Base-by-base conservation (phyloP, 2,797 vertebrate genomes). In the Lophius americanus region DNA sequence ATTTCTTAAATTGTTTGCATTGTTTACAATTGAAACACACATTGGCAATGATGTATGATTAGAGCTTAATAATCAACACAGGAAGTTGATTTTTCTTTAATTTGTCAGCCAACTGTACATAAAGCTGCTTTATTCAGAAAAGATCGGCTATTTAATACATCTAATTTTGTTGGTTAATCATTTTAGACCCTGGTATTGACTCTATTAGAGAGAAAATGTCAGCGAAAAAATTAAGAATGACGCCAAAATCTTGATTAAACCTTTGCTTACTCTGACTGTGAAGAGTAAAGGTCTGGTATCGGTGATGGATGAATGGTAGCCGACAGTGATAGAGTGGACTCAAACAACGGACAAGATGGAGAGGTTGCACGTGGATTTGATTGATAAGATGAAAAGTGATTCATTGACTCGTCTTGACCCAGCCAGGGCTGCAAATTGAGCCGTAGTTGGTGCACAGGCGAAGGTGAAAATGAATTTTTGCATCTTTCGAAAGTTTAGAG, bases 361-460 rank as follows among this genome's bases (percentile, higher is more conserved):
- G 83, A 76, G 82, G 81, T 65, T 82, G 67, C 13, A 37, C 69
- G 49, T 53, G 72, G 77, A 82, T 78, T 73, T 91, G 88, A 92
- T 86, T 91, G 88, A 92, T 91, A 88, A 71, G 82, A 83, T 81
- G 79, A 84, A 88, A 88, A 85, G 85, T 84, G 85, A 92, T 88
- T 88, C 76, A 92, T 88, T 61, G 81, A 79, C 77, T 86, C 76
- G 44, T 82, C 84, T 84, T 81, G 75, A 87, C 88, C 79, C 70
- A 58, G 78, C 48, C 32, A 72, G 64, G 71, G 76, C 73, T 58
- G 66, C 70, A 80, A 69, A 87, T 83, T 68, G 79, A 85, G 85
- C 85, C 71, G 56, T 35, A 57, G 75, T 73, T 60, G 76, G 77
- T 36, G 35, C 63, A 55, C 0, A 10, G 14, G 51, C 10, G 39